Percentiles rank a stretch among this genome's conserved stretches.
Conservation (phyloP, 35 echinoderm and acorn worm species). For the Amphiura filiformis region DNA sequence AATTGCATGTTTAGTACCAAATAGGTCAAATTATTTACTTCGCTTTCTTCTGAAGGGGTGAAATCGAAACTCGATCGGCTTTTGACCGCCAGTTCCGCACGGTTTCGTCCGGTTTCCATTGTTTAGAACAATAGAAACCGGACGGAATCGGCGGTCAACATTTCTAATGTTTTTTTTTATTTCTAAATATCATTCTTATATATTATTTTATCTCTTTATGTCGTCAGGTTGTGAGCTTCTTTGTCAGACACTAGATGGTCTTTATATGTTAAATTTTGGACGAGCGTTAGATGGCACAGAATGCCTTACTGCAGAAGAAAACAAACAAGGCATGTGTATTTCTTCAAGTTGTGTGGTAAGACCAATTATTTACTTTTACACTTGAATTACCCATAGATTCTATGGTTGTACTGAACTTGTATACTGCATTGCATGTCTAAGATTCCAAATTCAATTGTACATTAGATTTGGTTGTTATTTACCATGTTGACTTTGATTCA, state of each 20-base stretch:
- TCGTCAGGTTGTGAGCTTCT: slow-evolving; percentile 44
- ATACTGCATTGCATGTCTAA: no score
- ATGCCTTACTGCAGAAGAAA: slow-evolving; percentile 18
- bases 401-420: no score
- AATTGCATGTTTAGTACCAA: no score
- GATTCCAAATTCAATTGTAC: no score
- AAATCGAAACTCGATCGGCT: neutral
- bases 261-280: slow-evolving; percentile 47
- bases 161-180: neutral
- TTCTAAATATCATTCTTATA: neutral
- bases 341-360: slow-evolving; percentile 52
- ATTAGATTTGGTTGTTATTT: no score
- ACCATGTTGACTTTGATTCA: no score
- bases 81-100: neutral
- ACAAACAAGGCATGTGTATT: slow-evolving; percentile 55
- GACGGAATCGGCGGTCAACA: no score
- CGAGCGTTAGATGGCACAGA: slow-evolving; percentile 57
- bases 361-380: neutral
- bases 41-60: neutral
- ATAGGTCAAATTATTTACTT: neutral
- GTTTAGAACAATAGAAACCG: no score
- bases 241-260: slow-evolving; percentile 45
- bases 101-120: neutral
- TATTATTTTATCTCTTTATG: neutral
- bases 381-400: no score